A percentile compares a stretch with the other conserved stretches of the same genome.
Evolutionary conservation across 2,113 vertebrate genomes (phyloP).

Genomic region (Eubucco bourcierii): DNA sequence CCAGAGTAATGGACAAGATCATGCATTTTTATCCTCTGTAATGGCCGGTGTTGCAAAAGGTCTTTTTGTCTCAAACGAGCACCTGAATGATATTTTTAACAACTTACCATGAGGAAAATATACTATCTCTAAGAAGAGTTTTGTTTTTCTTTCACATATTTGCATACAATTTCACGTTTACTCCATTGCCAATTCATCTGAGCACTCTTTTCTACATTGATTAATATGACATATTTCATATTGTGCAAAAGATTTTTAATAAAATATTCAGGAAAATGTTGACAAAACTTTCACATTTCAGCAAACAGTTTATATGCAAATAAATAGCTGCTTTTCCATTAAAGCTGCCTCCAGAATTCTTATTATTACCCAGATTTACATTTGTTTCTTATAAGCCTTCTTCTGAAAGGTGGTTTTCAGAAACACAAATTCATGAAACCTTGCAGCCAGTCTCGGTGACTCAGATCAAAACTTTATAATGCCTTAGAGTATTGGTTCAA

Average conservation of each 20-base stretch:
- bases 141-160: background rate
- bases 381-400: conserved; percentile 16
- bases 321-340: background rate
- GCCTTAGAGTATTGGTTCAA: background rate
- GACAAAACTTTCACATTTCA: conserved; percentile 10
- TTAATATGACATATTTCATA: background rate
- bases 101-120: background rate
- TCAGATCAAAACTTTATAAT: conserved; percentile 1
- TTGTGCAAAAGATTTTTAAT: background rate
- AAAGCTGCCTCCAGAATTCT: background rate
- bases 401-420: background rate
- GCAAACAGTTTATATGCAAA: conserved; percentile 8
- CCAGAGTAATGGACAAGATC: conserved; percentile 9
- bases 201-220: background rate
- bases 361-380: background rate
- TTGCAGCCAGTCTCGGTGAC: background rate
- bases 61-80: conserved; percentile 9
- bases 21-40: background rate
- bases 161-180: conserved; percentile 13
- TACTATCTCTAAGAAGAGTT: background rate
- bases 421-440: background rate
- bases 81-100: background rate
- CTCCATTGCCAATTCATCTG: background rate
- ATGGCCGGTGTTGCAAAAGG: background rate
- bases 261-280: background rate